These are phyloP conservation scores for Cephus spinipes DNA, from an alignment of 2,888 invertebrate genomes.

Conservation along the genomic window DNA sequence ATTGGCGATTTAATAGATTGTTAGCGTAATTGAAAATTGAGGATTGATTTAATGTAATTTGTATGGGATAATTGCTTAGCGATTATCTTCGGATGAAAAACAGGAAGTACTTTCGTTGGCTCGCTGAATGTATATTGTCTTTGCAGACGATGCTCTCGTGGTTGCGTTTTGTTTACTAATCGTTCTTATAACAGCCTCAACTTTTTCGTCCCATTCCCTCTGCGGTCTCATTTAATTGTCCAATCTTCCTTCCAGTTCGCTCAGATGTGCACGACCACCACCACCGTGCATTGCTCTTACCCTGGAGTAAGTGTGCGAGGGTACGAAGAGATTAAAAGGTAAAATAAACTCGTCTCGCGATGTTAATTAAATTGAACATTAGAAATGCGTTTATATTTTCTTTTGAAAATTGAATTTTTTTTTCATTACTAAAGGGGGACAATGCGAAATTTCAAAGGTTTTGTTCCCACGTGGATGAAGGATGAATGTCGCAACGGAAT, in stretches of 20 bases:
- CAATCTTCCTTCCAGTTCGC: conserved; percentile 10
- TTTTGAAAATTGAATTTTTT: conserved; percentile 23
- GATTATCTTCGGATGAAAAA: not conserved
- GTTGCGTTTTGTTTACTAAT: conserved; percentile 32
- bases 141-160: not conserved
- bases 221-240: conserved; percentile 26
- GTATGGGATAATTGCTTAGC: not conserved
- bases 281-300: not conserved
- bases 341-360: conserved; percentile 1
- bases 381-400: conserved; percentile 24
- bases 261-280: not conserved
- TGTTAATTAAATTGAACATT: conserved; percentile 33
- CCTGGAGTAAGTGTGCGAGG: not conserved
- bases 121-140: not conserved
- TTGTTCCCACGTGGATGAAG: not conserved
- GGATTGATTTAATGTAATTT: not conserved
- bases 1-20: not conserved
- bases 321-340: not conserved
- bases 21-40: not conserved
- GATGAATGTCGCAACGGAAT: not conserved
- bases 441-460: not conserved
- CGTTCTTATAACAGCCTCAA: conserved; percentile 26
- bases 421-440: not conserved
- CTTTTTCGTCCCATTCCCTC: conserved; percentile 25
- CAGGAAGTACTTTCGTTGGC: not conserved